Evolutionary conservation across 2,888 invertebrate genomes (phyloP), one percentile per base, ranked within the genome.

Genomic region (Eristalis pertinax): DNA sequence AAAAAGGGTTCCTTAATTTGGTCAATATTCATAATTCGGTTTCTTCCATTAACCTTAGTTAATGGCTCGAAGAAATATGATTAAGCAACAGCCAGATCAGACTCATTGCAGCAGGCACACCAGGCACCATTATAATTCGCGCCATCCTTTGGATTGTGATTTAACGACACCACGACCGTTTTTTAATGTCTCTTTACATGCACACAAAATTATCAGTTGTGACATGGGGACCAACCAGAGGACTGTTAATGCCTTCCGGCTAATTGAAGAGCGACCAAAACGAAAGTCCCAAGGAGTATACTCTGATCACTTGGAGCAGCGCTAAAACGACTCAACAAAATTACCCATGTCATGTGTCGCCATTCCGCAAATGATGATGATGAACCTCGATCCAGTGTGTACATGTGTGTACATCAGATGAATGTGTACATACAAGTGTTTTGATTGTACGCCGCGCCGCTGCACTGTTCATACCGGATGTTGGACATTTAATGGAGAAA

Each of bases 321-420:
- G 38, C 29, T 38, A 78, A 58, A n/a, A 29, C 70, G 64, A 68
- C 60, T 64, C 63, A 62, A 67, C 67, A 22, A 63, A 80, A 80
- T 80, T 75, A 75, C 74, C 75, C 80, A 69, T 80, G 75, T 80
- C 63, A 80, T 60, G 75, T 80, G 80, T 80, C 68, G 63, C 63
- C 74, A 68, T 75, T 80, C 68, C 41, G 29, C 74, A 80, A 75
- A 80, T 69, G 68, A 62, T 41, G 65, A 72, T 79, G 80, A 69
- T 50, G 56, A 56, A 15, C 29, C 38, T 38, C 75, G 22, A n/a
- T 50, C 19, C 19, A 38, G 19, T 50, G 8, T 19, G 50, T 50
- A 8, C 19, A 19, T 50, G 50, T 19, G 19, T 50, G 50, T 19
- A 8, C 19, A 5, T 1, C 5, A n/a, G n/a, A n/a, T n/a, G n/a